Evolutionary conservation across 2,888 invertebrate species (phyloP).

Genomic region (Chouioia cunea): DNA sequence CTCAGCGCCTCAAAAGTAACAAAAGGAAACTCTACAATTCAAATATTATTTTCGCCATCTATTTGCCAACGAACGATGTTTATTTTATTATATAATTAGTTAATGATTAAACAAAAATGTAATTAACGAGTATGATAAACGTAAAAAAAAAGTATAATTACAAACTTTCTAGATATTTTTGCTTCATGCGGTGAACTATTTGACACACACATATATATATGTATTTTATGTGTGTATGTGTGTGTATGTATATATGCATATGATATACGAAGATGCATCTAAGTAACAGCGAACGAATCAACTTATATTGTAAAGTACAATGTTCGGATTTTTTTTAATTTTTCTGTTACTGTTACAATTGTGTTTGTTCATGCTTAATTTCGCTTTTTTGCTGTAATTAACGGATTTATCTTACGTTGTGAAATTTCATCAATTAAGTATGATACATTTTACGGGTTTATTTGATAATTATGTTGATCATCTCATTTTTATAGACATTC

Average conservation of each 20-base stretch:
- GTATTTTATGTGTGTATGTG: too few relatives aligned
- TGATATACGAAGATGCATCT: conserved; percentile 31
- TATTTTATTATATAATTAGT: conserved; percentile 56
- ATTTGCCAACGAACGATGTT: conserved; percentile 68
- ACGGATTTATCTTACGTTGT: conserved; percentile 27
- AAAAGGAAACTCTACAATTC: conserved; percentile 46
- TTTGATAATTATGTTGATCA: conserved; percentile 41
- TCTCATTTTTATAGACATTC: conserved; percentile 60
- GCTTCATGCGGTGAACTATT: conserved; percentile 55
- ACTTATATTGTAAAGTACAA: conserved; percentile 7
- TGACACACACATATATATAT: conserved; percentile 31
- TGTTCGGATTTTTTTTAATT: conserved; percentile 8
- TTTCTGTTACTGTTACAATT: conserved; percentile 7
- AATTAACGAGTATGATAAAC: conserved; percentile 60
- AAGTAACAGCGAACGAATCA: conserved; percentile 30
- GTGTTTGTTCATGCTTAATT: conserved; percentile 42
- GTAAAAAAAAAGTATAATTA: conserved; percentile 57
- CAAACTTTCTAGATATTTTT: conserved; percentile 67
- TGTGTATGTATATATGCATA: conserved; percentile 38
- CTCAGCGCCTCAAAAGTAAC: conserved; percentile 66
- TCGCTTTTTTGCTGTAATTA: conserved; percentile 17
- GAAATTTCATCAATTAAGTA: conserved; percentile 11
- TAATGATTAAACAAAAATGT: conserved; percentile 59
- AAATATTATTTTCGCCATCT: conserved; percentile 66
- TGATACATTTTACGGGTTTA: conserved; percentile 29